Percentiles rank a stretch among this genome's conserved stretches.
phyloP scores from a whole-genome alignment of 2,888 invertebrate species.

The Xanthia togata region DNA sequence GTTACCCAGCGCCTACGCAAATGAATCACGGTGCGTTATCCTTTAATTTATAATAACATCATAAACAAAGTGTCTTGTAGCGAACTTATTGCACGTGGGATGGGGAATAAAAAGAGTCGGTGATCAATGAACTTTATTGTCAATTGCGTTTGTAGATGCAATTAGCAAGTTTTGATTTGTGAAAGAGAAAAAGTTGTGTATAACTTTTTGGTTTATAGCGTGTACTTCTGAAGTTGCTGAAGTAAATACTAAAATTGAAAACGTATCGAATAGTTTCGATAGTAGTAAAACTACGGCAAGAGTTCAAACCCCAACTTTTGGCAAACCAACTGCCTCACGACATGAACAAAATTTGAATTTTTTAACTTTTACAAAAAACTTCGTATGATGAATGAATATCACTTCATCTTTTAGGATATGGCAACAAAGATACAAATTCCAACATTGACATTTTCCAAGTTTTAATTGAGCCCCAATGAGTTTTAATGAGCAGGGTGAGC shows the following conservation, averaged over 20 bases:
- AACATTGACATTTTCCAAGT: not conserved
- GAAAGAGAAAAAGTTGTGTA: conserved; percentile 7
- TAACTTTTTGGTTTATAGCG: conserved; percentile 31
- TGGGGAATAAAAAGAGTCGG: conserved; percentile 50
- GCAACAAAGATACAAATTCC: not conserved
- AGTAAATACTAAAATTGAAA: conserved; percentile 12
- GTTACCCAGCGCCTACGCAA: conserved; percentile 72
- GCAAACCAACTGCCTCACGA: not conserved
- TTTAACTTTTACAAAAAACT: too few relatives aligned
- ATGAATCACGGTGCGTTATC: conserved; percentile 76
- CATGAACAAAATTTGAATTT: not conserved
- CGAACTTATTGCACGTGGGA: conserved; percentile 67
- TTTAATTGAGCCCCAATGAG: conserved; percentile 16
- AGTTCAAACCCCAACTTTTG: not conserved
- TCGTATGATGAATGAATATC: too few relatives aligned
- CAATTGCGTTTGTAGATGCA: conserved; percentile 28
- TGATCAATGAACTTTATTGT: conserved; percentile 63
- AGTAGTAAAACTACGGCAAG: conserved; percentile 1
- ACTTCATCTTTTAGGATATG: not conserved
- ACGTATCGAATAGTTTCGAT: conserved; percentile 16
- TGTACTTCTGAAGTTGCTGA: conserved; percentile 10
- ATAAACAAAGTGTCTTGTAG: conserved; percentile 69
- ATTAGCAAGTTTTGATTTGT: conserved; percentile 36
- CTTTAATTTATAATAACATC: conserved; percentile 65
- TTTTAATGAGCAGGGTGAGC: not conserved